Percentiles rank a stretch among this genome's conserved stretches.
phyloP scores from a whole-genome alignment of 1,140 invertebrate genomes.

The Atta texana region DNA sequence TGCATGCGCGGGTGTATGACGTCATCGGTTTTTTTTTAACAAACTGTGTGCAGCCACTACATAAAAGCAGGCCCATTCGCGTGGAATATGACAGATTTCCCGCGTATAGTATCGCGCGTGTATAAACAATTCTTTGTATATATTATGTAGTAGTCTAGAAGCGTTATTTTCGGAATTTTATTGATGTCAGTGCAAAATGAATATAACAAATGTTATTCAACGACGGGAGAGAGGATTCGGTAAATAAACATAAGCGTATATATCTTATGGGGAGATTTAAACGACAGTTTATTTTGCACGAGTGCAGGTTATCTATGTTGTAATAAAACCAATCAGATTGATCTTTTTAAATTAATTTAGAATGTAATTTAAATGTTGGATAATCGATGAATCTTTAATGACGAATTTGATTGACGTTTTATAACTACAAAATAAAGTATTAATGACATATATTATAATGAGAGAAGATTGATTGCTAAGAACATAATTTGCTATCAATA shows the following conservation, averaged over 20 bases:
- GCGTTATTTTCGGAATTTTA: conserved; percentile 21
- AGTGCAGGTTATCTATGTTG: conserved; percentile 40
- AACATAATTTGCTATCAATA: not conserved
- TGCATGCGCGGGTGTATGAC: not conserved
- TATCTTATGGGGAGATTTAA: conserved; percentile 5
- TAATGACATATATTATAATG: not conserved
- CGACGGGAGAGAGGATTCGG: conserved; percentile 80
- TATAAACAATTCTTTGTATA: conserved; percentile 44
- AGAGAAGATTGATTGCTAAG: not conserved
- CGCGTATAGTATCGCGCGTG: conserved; percentile 68
- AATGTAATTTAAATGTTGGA: conserved; percentile 30
- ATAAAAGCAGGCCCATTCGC: conserved; percentile 50
- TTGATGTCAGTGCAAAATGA: conserved; percentile 79
- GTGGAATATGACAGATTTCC: conserved; percentile 77
- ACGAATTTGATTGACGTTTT: not conserved
- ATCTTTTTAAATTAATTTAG: not conserved
- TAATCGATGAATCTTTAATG: no score
- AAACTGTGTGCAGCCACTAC: not conserved
- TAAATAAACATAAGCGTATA: conserved; percentile 70
- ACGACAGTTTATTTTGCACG: not conserved
- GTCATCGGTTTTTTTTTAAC: not conserved
- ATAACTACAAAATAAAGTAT: not conserved
- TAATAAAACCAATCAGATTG: not conserved
- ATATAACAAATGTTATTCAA: conserved; percentile 76
- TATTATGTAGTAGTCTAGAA: not conserved